Percentiles rank a stretch among this genome's conserved stretches.
These are phyloP conservation scores for Gonatopus flavifemur DNA, from an alignment of 1,140 invertebrate species.

Conservation along the genomic window DNA sequence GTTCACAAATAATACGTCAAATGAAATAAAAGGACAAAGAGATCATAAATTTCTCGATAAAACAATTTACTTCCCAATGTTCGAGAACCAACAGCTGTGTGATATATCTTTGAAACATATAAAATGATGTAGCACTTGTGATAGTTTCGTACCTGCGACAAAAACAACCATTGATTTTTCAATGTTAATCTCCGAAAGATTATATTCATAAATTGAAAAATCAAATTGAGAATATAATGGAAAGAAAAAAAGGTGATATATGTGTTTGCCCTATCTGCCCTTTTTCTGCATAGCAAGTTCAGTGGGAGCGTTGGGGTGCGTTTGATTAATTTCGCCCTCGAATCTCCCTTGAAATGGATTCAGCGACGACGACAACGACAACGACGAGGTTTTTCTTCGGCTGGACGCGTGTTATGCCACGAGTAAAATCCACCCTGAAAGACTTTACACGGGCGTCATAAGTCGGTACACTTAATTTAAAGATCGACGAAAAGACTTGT, in stretches of 20 bases:
- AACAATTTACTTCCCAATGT: too few species aligned
- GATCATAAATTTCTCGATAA: too few species aligned
- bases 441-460: constrained; percentile 54
- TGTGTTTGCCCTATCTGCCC: background rate
- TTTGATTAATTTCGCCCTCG: constrained; percentile 38
- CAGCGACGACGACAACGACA: constrained; percentile 47
- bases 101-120: too few species aligned
- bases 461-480: constrained; percentile 55
- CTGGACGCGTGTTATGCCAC: constrained; percentile 1
- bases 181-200: background rate
- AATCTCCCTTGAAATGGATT: constrained; percentile 12
- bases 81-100: too few species aligned
- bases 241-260: background rate
- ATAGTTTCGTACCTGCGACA: too few species aligned
- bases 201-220: too few species aligned
- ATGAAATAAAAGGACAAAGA: too few species aligned
- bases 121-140: too few species aligned
- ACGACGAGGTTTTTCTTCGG: constrained; percentile 15
- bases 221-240: background rate
- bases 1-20: too few species aligned
- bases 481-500: constrained; percentile 38
- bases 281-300: constrained; percentile 30
- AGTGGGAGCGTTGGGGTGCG: too few species aligned
- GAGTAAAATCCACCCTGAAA: constrained; percentile 34
- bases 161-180: background rate